phyloP scores from a whole-genome alignment of 2,888 invertebrate genomes.

The Rhagophthalmus giganteus region DNA sequence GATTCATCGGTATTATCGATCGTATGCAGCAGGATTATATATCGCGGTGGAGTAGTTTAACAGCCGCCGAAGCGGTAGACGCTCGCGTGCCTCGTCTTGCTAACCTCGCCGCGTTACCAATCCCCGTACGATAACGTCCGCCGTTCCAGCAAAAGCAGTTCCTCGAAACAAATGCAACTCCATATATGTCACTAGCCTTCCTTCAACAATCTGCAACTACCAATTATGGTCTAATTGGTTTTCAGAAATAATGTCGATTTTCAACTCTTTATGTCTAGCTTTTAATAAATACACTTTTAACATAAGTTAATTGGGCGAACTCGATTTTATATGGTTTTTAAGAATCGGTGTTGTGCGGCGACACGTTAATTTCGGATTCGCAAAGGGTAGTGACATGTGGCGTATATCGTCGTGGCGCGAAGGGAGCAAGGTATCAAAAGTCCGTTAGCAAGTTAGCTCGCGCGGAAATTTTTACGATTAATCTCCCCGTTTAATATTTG shows the following conservation, averaged over 20 bases:
- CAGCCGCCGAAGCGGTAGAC: constrained; percentile 5
- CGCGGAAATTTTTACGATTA: constrained; percentile 36
- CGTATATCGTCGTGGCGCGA: constrained; percentile 24
- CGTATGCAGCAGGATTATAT: constrained; percentile 40
- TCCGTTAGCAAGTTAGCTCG: constrained; percentile 31
- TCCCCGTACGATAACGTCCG: constrained; percentile 51
- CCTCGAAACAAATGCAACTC: constrained; percentile 56
- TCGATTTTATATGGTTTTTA: constrained; percentile 3
- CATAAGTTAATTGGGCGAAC: constrained; percentile 33
- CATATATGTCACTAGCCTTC: constrained; percentile 56
- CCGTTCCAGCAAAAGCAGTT: constrained; percentile 48
- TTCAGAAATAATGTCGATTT: constrained; percentile 56
- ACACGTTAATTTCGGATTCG: constrained; percentile 19
- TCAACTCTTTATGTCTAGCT: constrained; percentile 50
- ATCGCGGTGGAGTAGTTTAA: constrained; percentile 29
- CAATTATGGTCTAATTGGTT: constrained; percentile 58
- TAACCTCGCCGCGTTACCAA: constrained; percentile 31
- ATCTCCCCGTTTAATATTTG: constrained; percentile 40
- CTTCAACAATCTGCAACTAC: constrained; percentile 55
- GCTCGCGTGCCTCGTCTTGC: constrained; percentile 37
- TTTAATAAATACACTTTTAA: constrained; percentile 50
- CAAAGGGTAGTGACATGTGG: constrained; percentile 26
- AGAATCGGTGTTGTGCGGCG: no score
- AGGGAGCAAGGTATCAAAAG: constrained; percentile 36
- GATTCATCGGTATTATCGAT: constrained; percentile 45